Conservation (phyloP, 2,888 invertebrate species). For the Nemotelus pantherinus region DNA sequence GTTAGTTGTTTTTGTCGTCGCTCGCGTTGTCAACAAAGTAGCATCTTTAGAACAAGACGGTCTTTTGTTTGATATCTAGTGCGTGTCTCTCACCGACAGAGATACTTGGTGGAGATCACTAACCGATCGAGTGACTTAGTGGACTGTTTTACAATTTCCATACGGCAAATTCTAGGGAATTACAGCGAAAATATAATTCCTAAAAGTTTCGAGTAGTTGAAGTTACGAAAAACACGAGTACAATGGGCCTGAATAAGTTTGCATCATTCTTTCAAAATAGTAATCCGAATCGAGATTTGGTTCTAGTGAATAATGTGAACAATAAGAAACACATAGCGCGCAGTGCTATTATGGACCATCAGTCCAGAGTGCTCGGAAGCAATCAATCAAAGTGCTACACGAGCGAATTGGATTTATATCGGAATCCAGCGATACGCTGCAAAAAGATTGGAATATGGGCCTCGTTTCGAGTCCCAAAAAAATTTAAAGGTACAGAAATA, state of each 20-base stretch:
- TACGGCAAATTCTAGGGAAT: too few species aligned
- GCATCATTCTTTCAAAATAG: constrained; percentile 63
- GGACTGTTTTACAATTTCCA: constrained; percentile 4
- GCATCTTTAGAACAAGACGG: background rate
- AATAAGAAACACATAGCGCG: constrained; percentile 24
- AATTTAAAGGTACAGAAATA: constrained; percentile 57
- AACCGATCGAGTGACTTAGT: constrained; percentile 21
- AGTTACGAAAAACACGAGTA: background rate
- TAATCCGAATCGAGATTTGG: constrained; percentile 47
- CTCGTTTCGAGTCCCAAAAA: constrained; percentile 63
- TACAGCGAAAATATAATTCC: background rate
- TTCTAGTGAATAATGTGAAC: constrained; percentile 38
- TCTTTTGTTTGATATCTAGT: constrained; percentile 2
- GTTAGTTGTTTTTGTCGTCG: background rate
- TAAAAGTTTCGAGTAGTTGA: background rate
- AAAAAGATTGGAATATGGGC: constrained; percentile 63
- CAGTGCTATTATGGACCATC: constrained; percentile 21
- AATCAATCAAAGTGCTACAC: constrained; percentile 50
- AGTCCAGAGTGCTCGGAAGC: constrained; percentile 32
- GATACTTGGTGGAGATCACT: constrained; percentile 6
- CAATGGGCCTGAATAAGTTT: constrained; percentile 64
- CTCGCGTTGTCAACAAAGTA: background rate
- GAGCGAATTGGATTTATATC: constrained; percentile 61
- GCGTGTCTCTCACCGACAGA: background rate
- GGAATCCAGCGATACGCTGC: constrained; percentile 55